Conservation (phyloP, 2,888 invertebrate species). For the Baccha elongata region DNA sequence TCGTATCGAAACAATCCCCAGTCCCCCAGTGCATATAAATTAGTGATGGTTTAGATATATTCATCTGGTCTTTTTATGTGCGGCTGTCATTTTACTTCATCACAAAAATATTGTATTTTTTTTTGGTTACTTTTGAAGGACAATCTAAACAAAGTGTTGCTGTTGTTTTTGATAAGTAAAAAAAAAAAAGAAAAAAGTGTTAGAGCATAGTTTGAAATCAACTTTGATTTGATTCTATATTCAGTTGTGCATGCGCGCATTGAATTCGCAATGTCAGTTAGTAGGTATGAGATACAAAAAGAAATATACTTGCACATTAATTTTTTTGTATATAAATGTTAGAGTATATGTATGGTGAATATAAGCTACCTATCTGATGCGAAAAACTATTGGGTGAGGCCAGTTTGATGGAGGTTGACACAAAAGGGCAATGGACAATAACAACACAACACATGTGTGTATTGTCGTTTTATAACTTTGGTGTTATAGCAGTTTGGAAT, state of each 20-base stretch:
- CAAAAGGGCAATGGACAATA: constrained; percentile 72
- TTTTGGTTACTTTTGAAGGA: constrained; percentile 70
- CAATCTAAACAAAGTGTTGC: constrained; percentile 52
- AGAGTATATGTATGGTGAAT: background rate
- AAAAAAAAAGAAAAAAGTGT: constrained; percentile 23
- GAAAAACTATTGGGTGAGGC: constrained; percentile 68
- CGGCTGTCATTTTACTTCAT: constrained; percentile 43
- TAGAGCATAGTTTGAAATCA: constrained; percentile 59
- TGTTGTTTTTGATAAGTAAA: constrained; percentile 32
- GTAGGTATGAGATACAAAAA: constrained; percentile 63
- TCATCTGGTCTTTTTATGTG: constrained; percentile 61
- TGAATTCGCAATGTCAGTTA: constrained; percentile 69
- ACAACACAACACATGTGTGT: constrained; percentile 52
- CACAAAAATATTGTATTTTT: constrained; percentile 5
- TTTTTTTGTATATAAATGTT: background rate
- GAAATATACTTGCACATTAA: constrained; percentile 46
- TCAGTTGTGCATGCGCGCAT: constrained; percentile 71
- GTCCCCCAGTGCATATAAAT: constrained; percentile 72
- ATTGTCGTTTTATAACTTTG: constrained; percentile 43
- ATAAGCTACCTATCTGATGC: constrained; percentile 37
- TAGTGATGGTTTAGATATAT: constrained; percentile 67
- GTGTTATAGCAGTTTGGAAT: constrained; percentile 25
- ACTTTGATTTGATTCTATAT: constrained; percentile 65
- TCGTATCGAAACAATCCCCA: constrained; percentile 63
- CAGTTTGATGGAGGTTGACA: constrained; percentile 70